Base-by-base conservation (phyloP, 2,113 vertebrate genomes). In the Prunella himalayana region DNA sequence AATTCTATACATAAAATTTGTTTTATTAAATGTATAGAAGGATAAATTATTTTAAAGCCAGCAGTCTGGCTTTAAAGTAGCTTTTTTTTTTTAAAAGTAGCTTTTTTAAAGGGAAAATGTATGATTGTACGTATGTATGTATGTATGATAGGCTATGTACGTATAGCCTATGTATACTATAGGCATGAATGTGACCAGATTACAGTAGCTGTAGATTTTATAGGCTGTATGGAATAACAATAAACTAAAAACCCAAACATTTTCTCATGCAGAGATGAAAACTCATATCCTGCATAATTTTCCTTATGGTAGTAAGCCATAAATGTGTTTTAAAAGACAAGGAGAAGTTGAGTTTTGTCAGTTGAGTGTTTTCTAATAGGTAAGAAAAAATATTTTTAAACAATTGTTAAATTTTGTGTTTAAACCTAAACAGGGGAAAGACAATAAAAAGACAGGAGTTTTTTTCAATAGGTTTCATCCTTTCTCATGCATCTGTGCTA, bases 401-500 rank as follows among this genome's bases (percentile, higher is more conserved):
- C 30, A 57, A 37, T 16, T 66, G 11, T 39, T 72, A 33, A 35
- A 41, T 69, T 39, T 57, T 17, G 2, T 57, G 10, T 45, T 71
- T 70, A 41, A 41, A 39, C 3, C 25, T 64, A 44, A 60, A 51
- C 5, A 30, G 7, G 5, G 2, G 7, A 82, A 90, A 51, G 7
- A 35, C 18, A 77, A 35, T 35, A 28, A 90, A 75, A 63, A 6
- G 0, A 15, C 2, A 20, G 5, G 10, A 41, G 2, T 1, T 0
- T 25, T 39, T 17, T 25, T 23, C 4, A 47, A 1, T 22, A 20
- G 1, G 0, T 51, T 88, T 60, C 27, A 35, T 78, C 44, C 31
- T 72, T 76, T 20, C 10, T 37, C 56, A 59, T 49, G 15, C 14
- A n/a, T 9, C 22, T 79, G 4, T 57, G 7, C 30, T 90, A 18